phyloP scores from a whole-genome alignment of 2,113 vertebrate species.

The Zosterops pallidus region DNA sequence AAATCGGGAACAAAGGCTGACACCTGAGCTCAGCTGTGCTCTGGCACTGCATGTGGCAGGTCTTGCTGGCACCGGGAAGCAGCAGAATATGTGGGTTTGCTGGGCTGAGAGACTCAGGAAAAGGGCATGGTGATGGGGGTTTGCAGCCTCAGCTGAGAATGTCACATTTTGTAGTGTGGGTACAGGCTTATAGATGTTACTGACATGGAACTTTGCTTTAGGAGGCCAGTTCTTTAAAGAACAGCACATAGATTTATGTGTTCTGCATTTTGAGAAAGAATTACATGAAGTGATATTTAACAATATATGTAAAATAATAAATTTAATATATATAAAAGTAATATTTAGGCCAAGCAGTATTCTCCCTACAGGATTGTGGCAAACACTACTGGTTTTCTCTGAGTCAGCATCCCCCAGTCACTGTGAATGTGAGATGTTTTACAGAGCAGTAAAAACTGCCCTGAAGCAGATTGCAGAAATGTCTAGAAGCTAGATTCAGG shows the following conservation, averaged over 20 bases:
- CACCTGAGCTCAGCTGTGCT: neutral
- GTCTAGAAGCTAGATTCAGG: neutral
- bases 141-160: neutral
- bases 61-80: neutral
- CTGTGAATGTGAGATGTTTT: neutral
- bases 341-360: neutral
- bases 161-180: neutral
- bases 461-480: neutral
- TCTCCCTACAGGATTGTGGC: neutral
- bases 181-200: neutral
- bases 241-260: neutral
- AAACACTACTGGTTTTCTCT: neutral
- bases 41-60: neutral
- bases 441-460: neutral
- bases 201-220: neutral
- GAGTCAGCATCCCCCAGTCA: neutral
- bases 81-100: neutral
- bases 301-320: neutral
- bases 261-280: neutral
- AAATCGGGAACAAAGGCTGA: conserved; percentile 27
- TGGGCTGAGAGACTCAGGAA: neutral
- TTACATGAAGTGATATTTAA: neutral
- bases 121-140: neutral
- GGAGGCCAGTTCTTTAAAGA: neutral
- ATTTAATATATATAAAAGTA: neutral